phyloP scores from a whole-genome alignment of 2,797 vertebrate genomes.

The Gobionotothen gibberifrons region DNA sequence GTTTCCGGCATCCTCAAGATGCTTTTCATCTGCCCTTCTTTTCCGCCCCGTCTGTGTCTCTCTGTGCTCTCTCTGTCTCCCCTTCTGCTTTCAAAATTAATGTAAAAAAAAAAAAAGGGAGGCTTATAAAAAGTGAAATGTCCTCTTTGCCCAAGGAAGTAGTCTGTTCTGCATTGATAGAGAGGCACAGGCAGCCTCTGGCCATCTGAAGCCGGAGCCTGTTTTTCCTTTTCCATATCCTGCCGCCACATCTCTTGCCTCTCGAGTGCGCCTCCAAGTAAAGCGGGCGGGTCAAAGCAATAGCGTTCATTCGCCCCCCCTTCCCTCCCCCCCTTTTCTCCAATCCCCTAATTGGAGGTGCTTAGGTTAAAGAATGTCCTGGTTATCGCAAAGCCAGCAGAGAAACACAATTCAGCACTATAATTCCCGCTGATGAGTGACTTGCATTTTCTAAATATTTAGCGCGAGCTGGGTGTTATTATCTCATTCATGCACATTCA shows the following conservation, averaged over 20 bases:
- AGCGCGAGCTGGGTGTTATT: constrained; percentile 60
- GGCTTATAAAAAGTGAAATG: constrained; percentile 92
- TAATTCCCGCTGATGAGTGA: constrained; percentile 72
- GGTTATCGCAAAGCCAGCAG: constrained; percentile 83
- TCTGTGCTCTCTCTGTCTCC: constrained; percentile 50
- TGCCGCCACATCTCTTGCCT: constrained; percentile 80
- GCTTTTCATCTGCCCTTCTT: constrained; percentile 90
- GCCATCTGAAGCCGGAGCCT: constrained; percentile 78
- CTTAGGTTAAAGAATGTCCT: constrained; percentile 82
- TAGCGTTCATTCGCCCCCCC: constrained; percentile 30
- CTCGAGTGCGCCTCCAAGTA: constrained; percentile 75
- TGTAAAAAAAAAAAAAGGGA: constrained; percentile 77
- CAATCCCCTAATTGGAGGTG: constrained; percentile 82
- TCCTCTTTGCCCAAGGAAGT: constrained; percentile 90
- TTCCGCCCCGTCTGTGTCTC: constrained; percentile 64
- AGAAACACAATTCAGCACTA: constrained; percentile 74
- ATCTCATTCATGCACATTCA: constrained; percentile 77
- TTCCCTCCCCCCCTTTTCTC: constrained; percentile 29
- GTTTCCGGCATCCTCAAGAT: constrained; percentile 93
- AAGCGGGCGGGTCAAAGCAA: constrained; percentile 81
- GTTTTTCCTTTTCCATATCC: constrained; percentile 82
- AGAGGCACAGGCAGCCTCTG: constrained; percentile 86
- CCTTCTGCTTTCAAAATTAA: constrained; percentile 89
- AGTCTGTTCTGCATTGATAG: constrained; percentile 98
- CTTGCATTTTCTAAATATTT: constrained; percentile 80